phyloP scores from a whole-genome alignment of 2,888 invertebrate genomes.

The Heliconius sara region DNA sequence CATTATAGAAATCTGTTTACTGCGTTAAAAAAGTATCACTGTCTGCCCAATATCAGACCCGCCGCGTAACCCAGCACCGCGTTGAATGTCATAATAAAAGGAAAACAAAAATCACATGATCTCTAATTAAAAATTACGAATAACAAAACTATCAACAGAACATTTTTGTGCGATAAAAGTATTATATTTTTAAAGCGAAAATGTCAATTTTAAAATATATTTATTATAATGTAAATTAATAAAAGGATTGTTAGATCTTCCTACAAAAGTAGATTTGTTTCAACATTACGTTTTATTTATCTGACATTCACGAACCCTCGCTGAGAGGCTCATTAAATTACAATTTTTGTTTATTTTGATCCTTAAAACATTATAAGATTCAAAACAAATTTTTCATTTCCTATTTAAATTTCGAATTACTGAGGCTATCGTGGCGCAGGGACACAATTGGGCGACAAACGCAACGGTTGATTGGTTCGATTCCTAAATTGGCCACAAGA shows the following conservation, averaged over 20 bases:
- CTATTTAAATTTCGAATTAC: not conserved
- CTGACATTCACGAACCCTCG: not conserved
- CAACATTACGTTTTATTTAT: constrained; percentile 12
- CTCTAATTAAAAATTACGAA: not conserved
- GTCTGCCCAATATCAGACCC: too few species aligned
- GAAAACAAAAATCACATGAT: too few species aligned
- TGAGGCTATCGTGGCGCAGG: too few species aligned
- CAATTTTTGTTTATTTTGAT: constrained; percentile 3
- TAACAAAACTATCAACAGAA: not conserved
- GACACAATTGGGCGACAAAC: too few species aligned
- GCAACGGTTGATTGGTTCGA: too few species aligned
- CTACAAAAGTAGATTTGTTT: constrained; percentile 1
- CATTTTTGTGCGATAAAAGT: not conserved
- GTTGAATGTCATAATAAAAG: not conserved
- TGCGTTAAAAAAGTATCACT: too few species aligned
- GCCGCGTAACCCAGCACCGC: not conserved
- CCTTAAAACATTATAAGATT: not conserved
- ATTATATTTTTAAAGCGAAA: not conserved
- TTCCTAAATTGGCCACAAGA: too few species aligned
- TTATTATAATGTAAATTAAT: not conserved
- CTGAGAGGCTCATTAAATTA: not conserved
- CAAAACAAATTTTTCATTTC: not conserved
- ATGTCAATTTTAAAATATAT: not conserved
- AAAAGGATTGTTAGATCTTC: not conserved
- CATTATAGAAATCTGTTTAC: too few species aligned